Base-by-base conservation (phyloP, 1,140 invertebrate species). In the Papilio glaucus region DNA sequence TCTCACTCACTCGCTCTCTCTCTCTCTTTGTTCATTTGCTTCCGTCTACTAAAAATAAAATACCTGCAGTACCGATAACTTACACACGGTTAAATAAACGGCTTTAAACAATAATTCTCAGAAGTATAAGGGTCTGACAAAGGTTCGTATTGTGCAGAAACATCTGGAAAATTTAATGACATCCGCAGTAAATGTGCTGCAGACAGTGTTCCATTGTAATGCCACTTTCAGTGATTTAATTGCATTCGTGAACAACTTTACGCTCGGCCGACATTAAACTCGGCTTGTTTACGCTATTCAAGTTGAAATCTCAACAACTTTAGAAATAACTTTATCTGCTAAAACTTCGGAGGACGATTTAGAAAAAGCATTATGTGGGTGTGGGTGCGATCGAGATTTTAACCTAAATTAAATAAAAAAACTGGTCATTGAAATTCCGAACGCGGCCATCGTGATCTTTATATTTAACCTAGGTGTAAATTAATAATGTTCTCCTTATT, bases 121-220 rank as follows among this genome's bases (percentile, higher is more conserved):
- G n/a, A n/a, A n/a, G 45, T 53, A 10, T 39, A 63, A 63, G 15
- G 61, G 60, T 6, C 24, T 18, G 10, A 15, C n/a, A 53, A 39
- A 63, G 7, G 7, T 39, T 39, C 8, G 29, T 63, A 39, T 39
- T 63, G 37, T 63, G 15, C 61, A 10, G 61, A 63, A 63, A 63
- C 61, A 63, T 63, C 33, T 63, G 15, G n/a, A 39, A 39, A 37
- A 63, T 63, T 13, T 63, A 63, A 63, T 21, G 61, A 63, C 61
- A 63, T 63, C 61, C 61, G 61, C 61, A 63, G 61, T 63, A 63
- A 63, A 63, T 63, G 61, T 63, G 61, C 33, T 63, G 61, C 61
- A 21, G 37, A 63, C 61, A 63, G 15, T 38, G 15, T 63, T 37
- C 61, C 33, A 38, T 63, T 63, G 61, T 63, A 15, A 63, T 4